These are phyloP conservation scores for Cataglyphis cursor DNA, from an alignment of 2,888 invertebrate genomes.

Conservation along the genomic window DNA sequence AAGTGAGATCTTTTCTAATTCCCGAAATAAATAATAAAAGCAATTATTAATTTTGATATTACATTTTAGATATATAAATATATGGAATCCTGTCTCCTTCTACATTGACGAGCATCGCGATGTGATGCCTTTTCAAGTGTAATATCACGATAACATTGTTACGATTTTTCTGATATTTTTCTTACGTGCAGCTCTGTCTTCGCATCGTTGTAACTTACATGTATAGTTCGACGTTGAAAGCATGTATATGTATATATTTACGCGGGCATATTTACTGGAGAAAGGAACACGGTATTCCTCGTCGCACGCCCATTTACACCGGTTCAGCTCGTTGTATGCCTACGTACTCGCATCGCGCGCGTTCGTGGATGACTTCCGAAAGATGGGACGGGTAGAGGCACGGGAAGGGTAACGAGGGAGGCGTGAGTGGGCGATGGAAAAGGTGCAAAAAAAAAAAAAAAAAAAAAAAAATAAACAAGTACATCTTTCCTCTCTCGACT, in stretches of 20 bases:
- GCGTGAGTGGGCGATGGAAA: background rate
- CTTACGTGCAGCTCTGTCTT: conserved; percentile 24
- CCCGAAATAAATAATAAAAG: background rate
- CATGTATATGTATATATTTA: conserved; percentile 29
- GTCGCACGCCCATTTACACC: conserved; percentile 65
- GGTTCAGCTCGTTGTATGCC: conserved; percentile 39
- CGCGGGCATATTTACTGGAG: conserved; percentile 56
- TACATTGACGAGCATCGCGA: conserved; percentile 29
- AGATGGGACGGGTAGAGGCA: conserved; percentile 16
- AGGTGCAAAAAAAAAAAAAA: conserved; percentile 21
- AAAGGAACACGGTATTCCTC: conserved; percentile 52
- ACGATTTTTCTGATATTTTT: conserved; percentile 65
- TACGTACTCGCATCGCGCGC: conserved; percentile 56
- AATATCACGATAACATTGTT: conserved; percentile 58
- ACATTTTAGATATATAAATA: background rate
- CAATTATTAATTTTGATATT: background rate
- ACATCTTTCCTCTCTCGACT: conserved; percentile 72
- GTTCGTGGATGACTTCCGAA: conserved; percentile 62
- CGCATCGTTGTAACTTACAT: conserved; percentile 15
- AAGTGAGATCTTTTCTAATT: background rate
- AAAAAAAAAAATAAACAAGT: conserved; percentile 38
- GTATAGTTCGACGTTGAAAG: conserved; percentile 25
- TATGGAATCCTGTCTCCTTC: conserved; percentile 56
- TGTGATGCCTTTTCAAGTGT: conserved; percentile 64
- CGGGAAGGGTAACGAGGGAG: conserved; percentile 37